phyloP scores from a whole-genome alignment of 1,140 invertebrate species.

The Hyphantria cunea region DNA sequence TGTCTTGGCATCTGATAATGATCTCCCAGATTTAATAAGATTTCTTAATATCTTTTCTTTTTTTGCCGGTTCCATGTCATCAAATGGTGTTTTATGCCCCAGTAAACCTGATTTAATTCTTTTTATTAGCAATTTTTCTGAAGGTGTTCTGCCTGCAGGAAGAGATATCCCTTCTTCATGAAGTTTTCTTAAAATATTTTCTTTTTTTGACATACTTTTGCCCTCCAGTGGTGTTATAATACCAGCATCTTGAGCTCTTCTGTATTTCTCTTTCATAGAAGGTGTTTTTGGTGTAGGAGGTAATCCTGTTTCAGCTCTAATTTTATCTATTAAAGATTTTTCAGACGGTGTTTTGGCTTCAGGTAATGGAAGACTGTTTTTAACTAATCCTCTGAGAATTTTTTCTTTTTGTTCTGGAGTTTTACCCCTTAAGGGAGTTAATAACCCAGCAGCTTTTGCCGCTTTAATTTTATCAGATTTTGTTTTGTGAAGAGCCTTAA shows the following conservation, averaged over 20 bases:
- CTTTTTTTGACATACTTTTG: conserved; percentile 20
- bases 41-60: conserved; percentile 41
- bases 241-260: conserved; percentile 30
- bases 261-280: background rate
- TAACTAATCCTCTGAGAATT: conserved; percentile 39
- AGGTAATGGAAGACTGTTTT: conserved; percentile 35
- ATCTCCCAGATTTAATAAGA: conserved; percentile 17
- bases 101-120: conserved; percentile 17
- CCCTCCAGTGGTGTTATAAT: conserved; percentile 19
- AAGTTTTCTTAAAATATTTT: background rate
- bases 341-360: conserved; percentile 41
- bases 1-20: conserved; percentile 37
- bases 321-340: conserved; percentile 16
- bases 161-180: background rate
- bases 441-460: background rate
- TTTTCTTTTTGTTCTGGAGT: conserved; percentile 35
- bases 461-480: background rate
- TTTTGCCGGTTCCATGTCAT: conserved; percentile 7
- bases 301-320: background rate
- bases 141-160: background rate
- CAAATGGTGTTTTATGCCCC: conserved; percentile 1
- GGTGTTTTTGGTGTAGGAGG: background rate
- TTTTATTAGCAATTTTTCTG: conserved; percentile 8
- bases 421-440: background rate
- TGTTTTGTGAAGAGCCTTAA: too few relatives aligned